Evolutionary conservation across 2,113 vertebrate genomes (phyloP), one percentile per base, ranked within the genome.

Genomic region (Maccullochella peelii): DNA sequence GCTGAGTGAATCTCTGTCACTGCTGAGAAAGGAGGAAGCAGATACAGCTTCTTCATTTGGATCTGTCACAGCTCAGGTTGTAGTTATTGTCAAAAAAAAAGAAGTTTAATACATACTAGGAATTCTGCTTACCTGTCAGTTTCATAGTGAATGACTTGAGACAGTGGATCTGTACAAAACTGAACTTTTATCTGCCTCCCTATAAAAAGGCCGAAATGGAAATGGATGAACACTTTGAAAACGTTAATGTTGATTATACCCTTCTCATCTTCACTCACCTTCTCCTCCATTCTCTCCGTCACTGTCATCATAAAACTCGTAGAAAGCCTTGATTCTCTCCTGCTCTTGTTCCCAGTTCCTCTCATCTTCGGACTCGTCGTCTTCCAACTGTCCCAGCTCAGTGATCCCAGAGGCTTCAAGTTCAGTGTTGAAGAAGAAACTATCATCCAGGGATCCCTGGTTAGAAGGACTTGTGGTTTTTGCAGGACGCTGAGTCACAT

Each of bases 311-410:
- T 95, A 94, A 79, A 92, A 94, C 66, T 77, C 69, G n/a, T 93
- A 84, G 86, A 95, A 96, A 54, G 94, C 94, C 50, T 94, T 80
- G 54, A 95, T 95, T 85, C 94, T 91, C 77, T 92, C 83, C 71
- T 91, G 83, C 70, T 95, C 95, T 42, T 92, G 82, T 40, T 95
- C 93, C 93, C 92, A 94, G 88, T 90, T 93, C 59, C 92, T 87
- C 2, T 93, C 87, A 0, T 92, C 91, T 71, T 94, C 94, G 0
- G 79, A 54, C 21, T 84, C 80, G 0, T 95, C 87, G 4, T 89
- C 86, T 77, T 20, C 88, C 36, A 75, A 1, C 57, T 80, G 73
- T 70, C 61, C 88, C 58, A 42, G 52, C 73, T 91, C 90, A 4
- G 55, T 23, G 63, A 33, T 36, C 65, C 47, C 74, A 1, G 52